A percentile compares a stretch with the other conserved stretches of the same genome.
Conservation (phyloP, 2,113 vertebrate species). For the Pterocles gutturalis region DNA sequence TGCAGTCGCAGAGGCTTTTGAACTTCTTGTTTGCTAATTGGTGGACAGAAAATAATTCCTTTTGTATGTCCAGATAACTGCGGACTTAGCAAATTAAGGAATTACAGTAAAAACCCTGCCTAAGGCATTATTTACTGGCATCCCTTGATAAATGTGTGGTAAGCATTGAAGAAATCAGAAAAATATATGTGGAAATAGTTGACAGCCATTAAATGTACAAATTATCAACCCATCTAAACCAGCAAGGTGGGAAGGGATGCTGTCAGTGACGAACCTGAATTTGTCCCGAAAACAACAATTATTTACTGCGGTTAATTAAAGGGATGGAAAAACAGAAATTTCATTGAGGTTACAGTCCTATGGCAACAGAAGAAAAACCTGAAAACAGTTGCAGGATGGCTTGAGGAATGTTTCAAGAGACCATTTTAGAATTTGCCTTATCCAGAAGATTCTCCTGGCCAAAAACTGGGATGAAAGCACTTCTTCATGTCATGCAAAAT, state of each 20-base stretch:
- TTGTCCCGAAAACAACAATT: neutral
- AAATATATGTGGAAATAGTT: neutral
- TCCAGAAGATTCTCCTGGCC: neutral
- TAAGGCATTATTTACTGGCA: neutral
- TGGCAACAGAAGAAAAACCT: neutral
- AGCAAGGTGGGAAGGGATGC: neutral
- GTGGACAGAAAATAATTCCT: slow-evolving; percentile 40
- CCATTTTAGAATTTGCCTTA: neutral
- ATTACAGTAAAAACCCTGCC: slow-evolving; percentile 13
- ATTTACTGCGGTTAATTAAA: neutral
- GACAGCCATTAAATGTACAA: neutral
- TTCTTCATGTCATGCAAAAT: neutral
- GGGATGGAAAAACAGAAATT: neutral
- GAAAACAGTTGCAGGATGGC: neutral
- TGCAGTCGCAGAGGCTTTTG: neutral
- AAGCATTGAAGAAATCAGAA: neutral
- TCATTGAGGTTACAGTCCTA: neutral
- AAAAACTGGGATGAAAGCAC: neutral
- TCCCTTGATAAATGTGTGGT: neutral
- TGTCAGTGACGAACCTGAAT: neutral
- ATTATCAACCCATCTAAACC: neutral
- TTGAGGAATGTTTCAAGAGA: neutral
- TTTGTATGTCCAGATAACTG: slow-evolving; percentile 29
- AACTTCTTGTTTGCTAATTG: slow-evolving; percentile 44
- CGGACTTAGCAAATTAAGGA: neutral